A percentile compares a stretch with the other conserved stretches of the same genome.
These are phyloP conservation scores for Lithophane ornitopus DNA, from an alignment of 2,888 invertebrate genomes.

Conservation along the genomic window DNA sequence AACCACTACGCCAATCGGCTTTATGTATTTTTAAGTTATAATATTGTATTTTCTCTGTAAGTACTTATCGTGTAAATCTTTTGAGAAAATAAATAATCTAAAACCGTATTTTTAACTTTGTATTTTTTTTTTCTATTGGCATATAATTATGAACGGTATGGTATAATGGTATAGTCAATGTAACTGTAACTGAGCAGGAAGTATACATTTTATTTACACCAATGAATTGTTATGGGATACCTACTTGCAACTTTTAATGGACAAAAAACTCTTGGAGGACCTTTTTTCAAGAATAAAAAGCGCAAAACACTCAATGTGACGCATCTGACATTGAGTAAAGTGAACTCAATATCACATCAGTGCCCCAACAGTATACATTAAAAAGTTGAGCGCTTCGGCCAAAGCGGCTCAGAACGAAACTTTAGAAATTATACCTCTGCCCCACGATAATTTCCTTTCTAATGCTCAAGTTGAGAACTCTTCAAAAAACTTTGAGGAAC, in stretches of 20 bases:
- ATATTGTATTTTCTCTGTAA: too few relatives aligned
- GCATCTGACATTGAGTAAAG: slow-evolving; percentile 30
- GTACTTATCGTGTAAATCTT: too few relatives aligned
- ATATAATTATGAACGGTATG: neutral
- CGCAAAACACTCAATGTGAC: neutral
- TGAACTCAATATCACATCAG: slow-evolving; percentile 56
- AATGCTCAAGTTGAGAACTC: slow-evolving; percentile 81
- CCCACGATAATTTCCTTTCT: slow-evolving; percentile 84
- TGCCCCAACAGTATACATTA: slow-evolving; percentile 65
- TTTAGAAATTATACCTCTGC: slow-evolving; percentile 82
- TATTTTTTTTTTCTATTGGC: too few relatives aligned
- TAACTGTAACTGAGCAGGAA: neutral
- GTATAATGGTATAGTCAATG: neutral
- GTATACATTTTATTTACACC: neutral
- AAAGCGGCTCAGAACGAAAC: slow-evolving; percentile 72
- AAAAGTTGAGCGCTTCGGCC: slow-evolving; percentile 70
- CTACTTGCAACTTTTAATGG: neutral
- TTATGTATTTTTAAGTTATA: too few relatives aligned
- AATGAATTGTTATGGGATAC: neutral
- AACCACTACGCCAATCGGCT: too few relatives aligned
- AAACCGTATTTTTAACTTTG: too few relatives aligned
- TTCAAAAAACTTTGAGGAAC: slow-evolving; percentile 77
- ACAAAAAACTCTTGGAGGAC: neutral
- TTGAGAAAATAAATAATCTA: too few relatives aligned
- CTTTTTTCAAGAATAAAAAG: neutral